A percentile compares a stretch with the other conserved stretches of the same genome.
Evolutionary conservation across 2,797 vertebrate species (phyloP).

Genomic region (Amniataba percoides): DNA sequence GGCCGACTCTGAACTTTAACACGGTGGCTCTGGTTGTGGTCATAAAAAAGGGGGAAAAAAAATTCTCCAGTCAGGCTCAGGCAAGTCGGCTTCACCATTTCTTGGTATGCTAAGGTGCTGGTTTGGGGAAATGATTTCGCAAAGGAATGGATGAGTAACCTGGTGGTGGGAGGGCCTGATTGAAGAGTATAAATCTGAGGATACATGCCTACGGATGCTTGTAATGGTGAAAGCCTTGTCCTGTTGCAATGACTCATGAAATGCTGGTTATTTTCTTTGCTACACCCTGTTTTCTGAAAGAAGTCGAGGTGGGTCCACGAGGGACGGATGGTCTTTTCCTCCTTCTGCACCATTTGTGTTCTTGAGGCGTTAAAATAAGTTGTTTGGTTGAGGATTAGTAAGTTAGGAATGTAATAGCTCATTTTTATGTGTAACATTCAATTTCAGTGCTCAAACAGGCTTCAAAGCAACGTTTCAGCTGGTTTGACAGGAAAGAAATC

Average conservation of each 20-base stretch:
- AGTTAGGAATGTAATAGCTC: too few species aligned
- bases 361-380: neutral
- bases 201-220: slow-evolving; percentile 46
- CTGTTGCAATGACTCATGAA: slow-evolving; percentile 60
- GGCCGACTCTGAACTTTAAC: neutral
- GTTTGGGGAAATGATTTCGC: neutral
- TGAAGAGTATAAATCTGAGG: neutral
- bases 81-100: slow-evolving; percentile 15
- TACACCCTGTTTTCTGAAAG: slow-evolving; percentile 42
- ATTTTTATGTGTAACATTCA: neutral
- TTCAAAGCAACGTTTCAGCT: neutral
- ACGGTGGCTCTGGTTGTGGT: neutral
- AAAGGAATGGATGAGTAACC: slow-evolving; percentile 59
- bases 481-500: neutral
- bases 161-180: neutral
- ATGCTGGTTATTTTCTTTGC: slow-evolving; percentile 35
- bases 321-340: neutral
- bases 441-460: neutral
- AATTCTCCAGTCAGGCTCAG: slow-evolving; percentile 44
- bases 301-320: neutral
- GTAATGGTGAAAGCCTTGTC: slow-evolving; percentile 26
- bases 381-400: neutral
- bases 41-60: too few species aligned
- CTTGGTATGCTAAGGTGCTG: neutral
- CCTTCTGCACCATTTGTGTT: too few species aligned